Base-by-base conservation (phyloP, 2,797 vertebrate species). In the Chiloscyllium punctatum region DNA sequence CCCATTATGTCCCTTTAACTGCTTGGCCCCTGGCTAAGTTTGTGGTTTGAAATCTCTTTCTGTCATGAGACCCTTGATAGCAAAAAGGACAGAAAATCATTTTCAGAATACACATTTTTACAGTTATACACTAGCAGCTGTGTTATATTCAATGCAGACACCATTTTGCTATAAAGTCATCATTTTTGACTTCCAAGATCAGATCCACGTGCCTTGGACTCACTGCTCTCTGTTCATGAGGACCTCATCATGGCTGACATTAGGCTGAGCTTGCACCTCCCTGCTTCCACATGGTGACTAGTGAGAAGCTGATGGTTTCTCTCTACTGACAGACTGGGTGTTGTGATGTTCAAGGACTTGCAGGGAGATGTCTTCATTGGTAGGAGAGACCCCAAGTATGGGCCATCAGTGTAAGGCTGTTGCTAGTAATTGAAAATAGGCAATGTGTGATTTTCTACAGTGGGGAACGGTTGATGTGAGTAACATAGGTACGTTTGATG, bases 61-160 rank as follows among this genome's bases (percentile, higher is more conserved):
- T n/a, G 33, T 15, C 57, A 18, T 13, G 11, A 87, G 30, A 57
- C 2, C 30, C 51, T 16, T 27, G 3, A 18, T 53, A 62, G 57
- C 57, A 90, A 62, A 90, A 90, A 90, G 87, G 87, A 62, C 87
- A 69, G 53, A 90, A 90, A 90, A 90, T 90, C 27, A 90, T 90
- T 90, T 53, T 90, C 87, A 90, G 87, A 90, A 33, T 51, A 90
- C 53, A 90, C 87, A 90, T 90, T 53, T 30, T 90, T 57, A 90
- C 87, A 90, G 3, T 62, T 30, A 62, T 62, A 90, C 33, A 57
- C 27, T 2, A 90, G 53, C 27, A 90, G 84, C 1, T 30, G 53
- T n/a, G 48, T 33, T 21, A 30, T 25, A n/a, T 62, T 62, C 30
- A 15, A 3, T 77, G 30, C 74, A 90, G 51, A 27, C 53, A 69